Evolutionary conservation across 2,113 vertebrate genomes (phyloP).

Genomic region (Poicephalus meyeri): DNA sequence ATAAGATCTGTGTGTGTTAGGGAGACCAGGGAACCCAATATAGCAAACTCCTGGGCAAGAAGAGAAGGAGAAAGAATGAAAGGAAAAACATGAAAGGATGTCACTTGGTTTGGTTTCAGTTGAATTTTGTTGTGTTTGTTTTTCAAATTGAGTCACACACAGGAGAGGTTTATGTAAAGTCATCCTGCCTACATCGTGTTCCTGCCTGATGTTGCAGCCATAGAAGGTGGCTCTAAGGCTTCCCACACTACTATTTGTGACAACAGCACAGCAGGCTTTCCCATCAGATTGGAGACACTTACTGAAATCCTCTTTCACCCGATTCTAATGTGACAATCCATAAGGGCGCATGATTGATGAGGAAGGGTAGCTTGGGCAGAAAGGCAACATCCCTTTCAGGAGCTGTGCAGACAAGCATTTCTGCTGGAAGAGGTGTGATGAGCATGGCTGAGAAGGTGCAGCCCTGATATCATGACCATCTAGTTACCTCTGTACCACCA

Average conservation of each 20-base stretch:
- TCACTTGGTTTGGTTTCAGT: background rate
- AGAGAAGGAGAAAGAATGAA: background rate
- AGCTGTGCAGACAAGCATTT: fast-evolving
- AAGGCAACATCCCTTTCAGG: background rate
- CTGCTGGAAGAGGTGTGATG: background rate
- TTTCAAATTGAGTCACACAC: background rate
- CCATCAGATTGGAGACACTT: background rate
- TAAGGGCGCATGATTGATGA: background rate
- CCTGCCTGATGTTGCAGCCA: background rate
- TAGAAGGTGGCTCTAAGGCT: background rate
- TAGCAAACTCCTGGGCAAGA: background rate
- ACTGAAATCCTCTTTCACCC: background rate
- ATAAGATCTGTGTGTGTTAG: background rate
- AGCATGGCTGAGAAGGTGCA: background rate
- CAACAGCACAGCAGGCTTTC: background rate
- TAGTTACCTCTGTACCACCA: background rate
- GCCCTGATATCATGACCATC: background rate
- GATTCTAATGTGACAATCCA: background rate
- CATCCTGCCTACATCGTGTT: background rate
- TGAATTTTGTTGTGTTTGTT: background rate
- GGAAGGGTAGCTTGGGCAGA: background rate
- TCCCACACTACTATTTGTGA: background rate
- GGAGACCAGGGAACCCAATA: background rate
- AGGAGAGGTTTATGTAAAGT: background rate
- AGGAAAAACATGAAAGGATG: background rate